These are phyloP conservation scores for Rapana venosa DNA, from an alignment of 2,888 invertebrate genomes.

Conservation along the genomic window DNA sequence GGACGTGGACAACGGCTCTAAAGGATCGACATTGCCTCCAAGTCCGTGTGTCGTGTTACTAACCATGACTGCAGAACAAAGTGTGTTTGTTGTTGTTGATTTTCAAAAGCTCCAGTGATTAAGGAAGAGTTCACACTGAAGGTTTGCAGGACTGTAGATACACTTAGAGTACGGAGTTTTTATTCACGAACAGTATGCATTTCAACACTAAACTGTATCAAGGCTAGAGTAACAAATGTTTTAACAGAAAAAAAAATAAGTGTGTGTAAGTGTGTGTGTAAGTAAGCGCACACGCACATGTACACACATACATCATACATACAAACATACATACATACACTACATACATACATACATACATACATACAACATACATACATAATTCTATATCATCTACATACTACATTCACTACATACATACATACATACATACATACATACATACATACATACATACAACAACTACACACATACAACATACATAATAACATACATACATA, in stretches of 20 bases:
- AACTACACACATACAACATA: too few species aligned
- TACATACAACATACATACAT: not conserved
- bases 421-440: not conserved
- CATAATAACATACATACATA: not conserved
- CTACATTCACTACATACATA: too few species aligned
- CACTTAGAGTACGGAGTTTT: not conserved
- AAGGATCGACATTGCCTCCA: not conserved
- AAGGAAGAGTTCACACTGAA: not conserved
- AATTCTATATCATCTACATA: too few species aligned
- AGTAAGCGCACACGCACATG: too few species aligned
- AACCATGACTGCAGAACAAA: not conserved
- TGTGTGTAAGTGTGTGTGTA: too few species aligned
- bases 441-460: not conserved
- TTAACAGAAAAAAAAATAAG: too few species aligned
- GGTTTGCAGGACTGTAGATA: not conserved
- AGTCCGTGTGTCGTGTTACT: too few species aligned
- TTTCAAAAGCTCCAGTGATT: not conserved
- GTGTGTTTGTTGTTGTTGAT: not conserved
- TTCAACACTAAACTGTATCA: too few species aligned
- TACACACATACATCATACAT: too few species aligned
- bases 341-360: not conserved
- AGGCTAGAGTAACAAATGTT: too few species aligned
- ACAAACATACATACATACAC: not conserved
- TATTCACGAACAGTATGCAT: too few species aligned
- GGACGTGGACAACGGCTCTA: not conserved